Evolutionary conservation across 2,113 vertebrate species (phyloP).

Genomic region (Nyctibius bracteatus): DNA sequence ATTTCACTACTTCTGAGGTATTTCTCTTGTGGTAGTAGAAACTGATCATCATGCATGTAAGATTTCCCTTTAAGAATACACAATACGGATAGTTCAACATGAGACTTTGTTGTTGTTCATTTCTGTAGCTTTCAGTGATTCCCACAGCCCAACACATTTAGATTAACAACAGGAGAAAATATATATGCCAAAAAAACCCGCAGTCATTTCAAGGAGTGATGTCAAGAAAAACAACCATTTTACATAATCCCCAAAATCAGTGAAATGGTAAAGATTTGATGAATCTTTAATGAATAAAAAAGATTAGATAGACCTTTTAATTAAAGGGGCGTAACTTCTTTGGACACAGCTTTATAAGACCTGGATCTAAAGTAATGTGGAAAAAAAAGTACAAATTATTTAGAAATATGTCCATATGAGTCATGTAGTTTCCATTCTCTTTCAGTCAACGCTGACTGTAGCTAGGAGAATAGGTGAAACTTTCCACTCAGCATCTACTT

Average conservation of each 20-base stretch:
- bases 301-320: background rate
- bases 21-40: background rate
- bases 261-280: background rate
- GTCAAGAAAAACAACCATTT: background rate
- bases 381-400: background rate
- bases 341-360: background rate
- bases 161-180: background rate
- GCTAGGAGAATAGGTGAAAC: background rate
- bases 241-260: background rate
- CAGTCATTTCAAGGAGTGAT: background rate
- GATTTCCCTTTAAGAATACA: background rate
- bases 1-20: background rate
- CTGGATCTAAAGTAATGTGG: background rate
- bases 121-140: background rate
- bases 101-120: background rate
- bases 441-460: background rate
- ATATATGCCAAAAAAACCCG: background rate
- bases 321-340: background rate
- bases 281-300: background rate
- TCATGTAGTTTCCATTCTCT: background rate
- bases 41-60: rapidly evolving
- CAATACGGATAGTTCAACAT: background rate
- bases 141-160: background rate
- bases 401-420: background rate
- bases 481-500: background rate